Conservation (phyloP, 2,797 vertebrate genomes). For the Muscicapa comitata region DNA sequence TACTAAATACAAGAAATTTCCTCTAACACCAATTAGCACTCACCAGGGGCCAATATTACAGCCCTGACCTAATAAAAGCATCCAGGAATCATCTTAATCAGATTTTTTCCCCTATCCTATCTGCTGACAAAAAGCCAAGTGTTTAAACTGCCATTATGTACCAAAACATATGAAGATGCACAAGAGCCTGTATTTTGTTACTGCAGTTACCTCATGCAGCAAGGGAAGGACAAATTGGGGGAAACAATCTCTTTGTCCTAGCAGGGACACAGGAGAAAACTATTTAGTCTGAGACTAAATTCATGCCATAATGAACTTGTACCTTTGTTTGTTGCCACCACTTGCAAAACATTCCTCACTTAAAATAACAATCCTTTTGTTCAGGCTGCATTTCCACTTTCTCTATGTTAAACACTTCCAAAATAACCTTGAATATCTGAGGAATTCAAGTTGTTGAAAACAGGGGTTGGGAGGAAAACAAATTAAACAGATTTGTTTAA, state of each 20-base stretch:
- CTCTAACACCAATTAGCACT: neutral
- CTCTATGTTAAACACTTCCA: neutral
- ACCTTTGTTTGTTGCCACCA: neutral
- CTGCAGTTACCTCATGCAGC: neutral
- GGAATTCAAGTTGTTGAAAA: constrained; percentile 21
- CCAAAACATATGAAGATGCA: neutral
- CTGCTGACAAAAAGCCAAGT: neutral
- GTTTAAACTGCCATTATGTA: neutral
- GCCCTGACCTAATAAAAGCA: neutral
- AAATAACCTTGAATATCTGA: neutral
- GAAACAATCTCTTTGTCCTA: neutral
- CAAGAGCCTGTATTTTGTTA: neutral
- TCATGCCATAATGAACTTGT: neutral
- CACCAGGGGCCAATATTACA: neutral
- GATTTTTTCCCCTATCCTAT: neutral
- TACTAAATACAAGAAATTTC: neutral
- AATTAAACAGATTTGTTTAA: constrained; percentile 57
- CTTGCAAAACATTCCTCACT: neutral
- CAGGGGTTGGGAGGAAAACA: constrained; percentile 21
- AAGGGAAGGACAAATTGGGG: neutral
- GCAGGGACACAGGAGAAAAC: neutral
- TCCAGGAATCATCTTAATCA: neutral
- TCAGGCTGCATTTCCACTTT: neutral
- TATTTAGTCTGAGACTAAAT: neutral
- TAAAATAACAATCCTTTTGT: neutral